Conservation (phyloP, 2,888 invertebrate species). For the Dolichopus griseipennis region DNA sequence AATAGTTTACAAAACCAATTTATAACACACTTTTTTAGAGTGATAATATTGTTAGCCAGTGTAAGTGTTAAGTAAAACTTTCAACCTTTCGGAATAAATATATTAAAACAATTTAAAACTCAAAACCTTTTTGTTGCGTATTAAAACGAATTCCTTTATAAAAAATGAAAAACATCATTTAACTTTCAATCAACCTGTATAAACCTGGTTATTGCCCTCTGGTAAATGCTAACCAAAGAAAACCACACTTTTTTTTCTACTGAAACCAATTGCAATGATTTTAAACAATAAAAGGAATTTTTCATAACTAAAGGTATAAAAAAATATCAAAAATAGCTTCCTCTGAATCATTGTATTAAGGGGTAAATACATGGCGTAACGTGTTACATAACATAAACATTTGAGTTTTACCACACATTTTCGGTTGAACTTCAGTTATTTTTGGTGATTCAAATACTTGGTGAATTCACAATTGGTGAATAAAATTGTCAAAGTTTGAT, state of each 20-base stretch:
- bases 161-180: neutral
- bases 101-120: neutral
- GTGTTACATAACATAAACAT: no score
- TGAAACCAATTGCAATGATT: constrained; percentile 3
- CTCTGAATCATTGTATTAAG: neutral
- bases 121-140: neutral
- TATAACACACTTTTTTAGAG: no score
- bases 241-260: neutral
- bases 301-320: neutral
- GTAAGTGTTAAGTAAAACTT: no score
- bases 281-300: neutral
- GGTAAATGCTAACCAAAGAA: neutral
- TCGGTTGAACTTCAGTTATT: no score
- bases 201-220: neutral
- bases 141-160: neutral
- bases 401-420: no score
- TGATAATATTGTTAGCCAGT: no score
- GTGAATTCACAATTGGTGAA: no score
- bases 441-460: no score
- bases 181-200: neutral
- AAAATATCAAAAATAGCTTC: neutral
- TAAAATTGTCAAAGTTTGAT: no score
- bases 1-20: no score
- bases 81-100: no score
- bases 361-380: no score